Conservation (phyloP, 2,113 vertebrate species). For the Pithys albifrons region DNA sequence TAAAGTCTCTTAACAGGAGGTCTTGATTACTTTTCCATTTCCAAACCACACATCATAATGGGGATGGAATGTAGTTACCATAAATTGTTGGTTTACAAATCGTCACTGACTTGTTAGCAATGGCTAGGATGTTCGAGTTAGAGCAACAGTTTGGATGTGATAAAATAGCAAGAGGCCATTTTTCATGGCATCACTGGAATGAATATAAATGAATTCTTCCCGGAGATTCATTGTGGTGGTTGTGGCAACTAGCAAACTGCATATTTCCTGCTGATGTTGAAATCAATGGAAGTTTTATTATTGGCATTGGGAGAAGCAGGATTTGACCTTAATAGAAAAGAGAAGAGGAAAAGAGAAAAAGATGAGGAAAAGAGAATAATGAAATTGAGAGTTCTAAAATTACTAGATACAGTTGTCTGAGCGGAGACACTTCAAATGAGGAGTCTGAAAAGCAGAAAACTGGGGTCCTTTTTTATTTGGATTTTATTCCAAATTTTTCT, state of each 20-base stretch:
- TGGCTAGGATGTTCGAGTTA: slow-evolving; percentile 59
- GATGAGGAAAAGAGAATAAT: slow-evolving; percentile 29
- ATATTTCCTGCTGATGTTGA: slow-evolving; percentile 67
- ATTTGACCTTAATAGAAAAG: slow-evolving; percentile 64
- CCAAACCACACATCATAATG: slow-evolving; percentile 68
- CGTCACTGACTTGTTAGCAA: slow-evolving; percentile 70
- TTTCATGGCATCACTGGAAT: slow-evolving; percentile 58
- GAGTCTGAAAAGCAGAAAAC: slow-evolving; percentile 2
- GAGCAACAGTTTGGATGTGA: slow-evolving; percentile 67
- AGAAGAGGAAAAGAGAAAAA: slow-evolving; percentile 47
- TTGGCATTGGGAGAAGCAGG: slow-evolving; percentile 40
- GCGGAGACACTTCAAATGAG: slow-evolving; percentile 2
- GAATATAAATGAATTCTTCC: slow-evolving; percentile 65
- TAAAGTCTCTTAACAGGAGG: slow-evolving; percentile 65
- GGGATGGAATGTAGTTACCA: slow-evolving; percentile 65
- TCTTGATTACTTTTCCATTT: slow-evolving; percentile 71
- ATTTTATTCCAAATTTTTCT: neutral
- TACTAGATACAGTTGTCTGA: neutral
- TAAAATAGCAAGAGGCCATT: slow-evolving; percentile 59
- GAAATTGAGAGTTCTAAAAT: neutral
- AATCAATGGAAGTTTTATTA: slow-evolving; percentile 64
- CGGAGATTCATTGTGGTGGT: slow-evolving; percentile 60
- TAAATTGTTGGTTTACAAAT: slow-evolving; percentile 72
- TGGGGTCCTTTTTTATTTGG: neutral
- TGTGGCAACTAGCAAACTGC: slow-evolving; percentile 59